These are phyloP conservation scores for Helicoverpa assulta DNA, from an alignment of 2,888 invertebrate genomes.

Conservation along the genomic window DNA sequence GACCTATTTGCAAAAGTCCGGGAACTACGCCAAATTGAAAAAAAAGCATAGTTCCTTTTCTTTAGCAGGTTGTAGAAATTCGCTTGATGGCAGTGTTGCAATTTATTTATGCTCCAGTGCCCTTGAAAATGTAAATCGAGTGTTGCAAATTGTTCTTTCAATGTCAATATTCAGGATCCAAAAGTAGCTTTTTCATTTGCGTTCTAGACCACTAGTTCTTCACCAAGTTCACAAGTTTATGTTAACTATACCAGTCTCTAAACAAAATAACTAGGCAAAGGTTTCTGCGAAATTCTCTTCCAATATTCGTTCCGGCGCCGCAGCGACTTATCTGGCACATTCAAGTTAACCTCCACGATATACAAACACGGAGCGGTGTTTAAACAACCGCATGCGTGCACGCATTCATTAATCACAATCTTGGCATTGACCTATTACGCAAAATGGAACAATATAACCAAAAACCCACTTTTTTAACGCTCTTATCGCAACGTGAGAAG, in stretches of 20 bases:
- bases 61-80: conserved; percentile 55
- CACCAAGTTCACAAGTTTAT: background rate
- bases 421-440: conserved; percentile 73
- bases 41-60: conserved; percentile 70
- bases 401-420: conserved; percentile 62
- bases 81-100: conserved; percentile 32
- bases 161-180: background rate
- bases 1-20: conserved; percentile 75
- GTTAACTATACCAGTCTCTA: background rate
- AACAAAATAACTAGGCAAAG: background rate
- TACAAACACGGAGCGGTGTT: conserved; percentile 43
- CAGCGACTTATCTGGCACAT: conserved; percentile 23
- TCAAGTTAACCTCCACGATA: conserved; percentile 35
- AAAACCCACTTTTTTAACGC: conserved; percentile 44
- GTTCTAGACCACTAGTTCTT: background rate
- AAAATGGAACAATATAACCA: conserved; percentile 65
- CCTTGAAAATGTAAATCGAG: conserved; percentile 42
- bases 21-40: conserved; percentile 71
- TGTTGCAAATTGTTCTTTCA: background rate
- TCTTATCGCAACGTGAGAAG: conserved; percentile 51
- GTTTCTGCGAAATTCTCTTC: background rate
- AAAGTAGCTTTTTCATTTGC: background rate
- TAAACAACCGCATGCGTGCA: conserved; percentile 52
- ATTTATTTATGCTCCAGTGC: conserved; percentile 42
- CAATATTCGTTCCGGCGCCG: conserved; percentile 4